These are phyloP conservation scores for Phycodurus eques DNA, from an alignment of 2,113 vertebrate species.

Conservation along the genomic window DNA sequence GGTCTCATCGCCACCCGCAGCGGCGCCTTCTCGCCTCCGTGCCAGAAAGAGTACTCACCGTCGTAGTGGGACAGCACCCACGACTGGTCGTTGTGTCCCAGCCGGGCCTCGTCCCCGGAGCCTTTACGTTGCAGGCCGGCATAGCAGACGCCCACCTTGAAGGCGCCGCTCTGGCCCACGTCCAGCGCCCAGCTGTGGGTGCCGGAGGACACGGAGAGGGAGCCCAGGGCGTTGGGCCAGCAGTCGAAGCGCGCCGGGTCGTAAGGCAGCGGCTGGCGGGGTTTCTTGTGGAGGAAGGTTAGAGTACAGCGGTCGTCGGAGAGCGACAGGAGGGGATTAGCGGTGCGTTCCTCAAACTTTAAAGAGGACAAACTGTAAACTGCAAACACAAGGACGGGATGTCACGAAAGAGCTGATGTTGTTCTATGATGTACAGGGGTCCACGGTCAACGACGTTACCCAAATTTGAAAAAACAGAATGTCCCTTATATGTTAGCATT, in stretches of 20 bases:
- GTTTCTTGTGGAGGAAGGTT: conserved; percentile 80
- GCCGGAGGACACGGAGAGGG: conserved; percentile 72
- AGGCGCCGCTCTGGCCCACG: conserved; percentile 82
- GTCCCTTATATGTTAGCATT: too few species aligned
- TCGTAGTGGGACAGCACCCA: conserved; percentile 91
- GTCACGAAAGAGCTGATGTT: neutral
- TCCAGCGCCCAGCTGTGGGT: conserved; percentile 82
- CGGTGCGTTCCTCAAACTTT: conserved; percentile 78
- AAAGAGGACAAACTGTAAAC: conserved; percentile 68
- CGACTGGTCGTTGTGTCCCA: conserved; percentile 83
- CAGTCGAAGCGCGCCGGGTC: conserved; percentile 83
- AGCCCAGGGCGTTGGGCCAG: conserved; percentile 89
- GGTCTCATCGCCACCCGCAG: conserved; percentile 77
- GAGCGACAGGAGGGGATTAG: conserved; percentile 81
- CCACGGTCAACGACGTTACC: neutral
- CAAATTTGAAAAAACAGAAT: too few species aligned
- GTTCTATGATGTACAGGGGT: neutral
- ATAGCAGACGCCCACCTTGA: conserved; percentile 89
- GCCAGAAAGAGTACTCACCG: conserved; percentile 83
- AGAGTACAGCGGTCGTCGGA: conserved; percentile 79
- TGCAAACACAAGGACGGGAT: conserved; percentile 26
- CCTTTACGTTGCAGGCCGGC: conserved; percentile 83
- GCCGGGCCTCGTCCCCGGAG: conserved; percentile 73
- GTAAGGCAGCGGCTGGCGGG: conserved; percentile 64
- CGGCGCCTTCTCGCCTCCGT: conserved; percentile 61